Evolutionary conservation across 1,140 invertebrate genomes (phyloP).

Genomic region (Arctopsyche grandis): DNA sequence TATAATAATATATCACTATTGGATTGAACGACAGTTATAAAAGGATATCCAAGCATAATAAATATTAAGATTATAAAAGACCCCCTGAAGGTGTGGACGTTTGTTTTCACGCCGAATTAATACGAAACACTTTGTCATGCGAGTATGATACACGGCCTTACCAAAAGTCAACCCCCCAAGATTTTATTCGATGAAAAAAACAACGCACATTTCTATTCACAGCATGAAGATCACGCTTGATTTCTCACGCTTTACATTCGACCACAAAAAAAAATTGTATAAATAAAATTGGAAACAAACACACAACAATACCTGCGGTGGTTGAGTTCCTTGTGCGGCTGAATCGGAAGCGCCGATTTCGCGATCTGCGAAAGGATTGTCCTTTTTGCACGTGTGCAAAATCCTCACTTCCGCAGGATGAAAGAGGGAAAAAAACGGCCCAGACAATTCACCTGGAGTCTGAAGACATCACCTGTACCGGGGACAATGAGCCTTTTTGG

Average conservation of each 20-base stretch:
- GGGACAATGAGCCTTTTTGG: not conserved
- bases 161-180: constrained; percentile 8
- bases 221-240: constrained; percentile 35
- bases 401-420: constrained; percentile 48
- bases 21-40: too few species aligned
- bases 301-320: not conserved
- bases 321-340: not conserved
- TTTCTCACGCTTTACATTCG: constrained; percentile 36
- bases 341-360: constrained; percentile 49
- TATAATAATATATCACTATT: too few species aligned
- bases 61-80: constrained; percentile 37
- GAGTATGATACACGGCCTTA: constrained; percentile 6
- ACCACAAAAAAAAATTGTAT: not conserved
- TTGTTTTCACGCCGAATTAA: constrained; percentile 45
- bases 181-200: constrained; percentile 3
- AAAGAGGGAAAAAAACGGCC: not conserved
- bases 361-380: constrained; percentile 38
- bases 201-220: constrained; percentile 1
- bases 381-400: constrained; percentile 52
- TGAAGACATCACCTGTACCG: constrained; percentile 5
- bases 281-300: not conserved
- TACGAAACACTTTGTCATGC: constrained; percentile 34
- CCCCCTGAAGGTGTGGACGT: constrained; percentile 41
- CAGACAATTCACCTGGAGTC: constrained; percentile 27
- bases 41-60: not conserved